A percentile compares a stretch with the other conserved stretches of the same genome.
These are phyloP conservation scores for Nasonovia ribisnigri DNA, from an alignment of 2,888 invertebrate species.

Conservation along the genomic window DNA sequence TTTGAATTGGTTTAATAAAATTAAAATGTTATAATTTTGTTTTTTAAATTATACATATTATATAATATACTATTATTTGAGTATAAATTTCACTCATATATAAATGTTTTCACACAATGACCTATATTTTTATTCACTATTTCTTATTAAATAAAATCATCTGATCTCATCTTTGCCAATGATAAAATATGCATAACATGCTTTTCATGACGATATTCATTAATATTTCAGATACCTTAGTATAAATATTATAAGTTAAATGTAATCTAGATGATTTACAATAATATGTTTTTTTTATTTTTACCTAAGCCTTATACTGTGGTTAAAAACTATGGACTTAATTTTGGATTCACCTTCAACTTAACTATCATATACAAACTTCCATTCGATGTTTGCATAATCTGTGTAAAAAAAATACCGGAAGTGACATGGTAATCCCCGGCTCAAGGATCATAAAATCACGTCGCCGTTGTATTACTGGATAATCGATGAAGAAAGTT, in stretches of 20 bases:
- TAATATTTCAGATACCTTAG: background rate
- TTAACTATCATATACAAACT: background rate
- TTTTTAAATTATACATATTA: background rate
- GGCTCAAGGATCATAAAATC: conserved; percentile 29
- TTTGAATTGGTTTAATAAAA: background rate
- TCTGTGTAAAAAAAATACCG: conserved; percentile 18
- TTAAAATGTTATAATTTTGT: background rate
- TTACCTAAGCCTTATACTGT: background rate
- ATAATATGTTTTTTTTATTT: background rate
- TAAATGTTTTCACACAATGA: background rate
- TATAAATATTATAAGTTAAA: background rate
- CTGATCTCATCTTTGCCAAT: background rate
- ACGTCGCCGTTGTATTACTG: background rate
- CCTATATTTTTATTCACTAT: background rate
- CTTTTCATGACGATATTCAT: background rate
- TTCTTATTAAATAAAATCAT: background rate
- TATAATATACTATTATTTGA: background rate
- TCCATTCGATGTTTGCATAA: conserved; percentile 32
- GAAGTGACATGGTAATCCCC: conserved; percentile 36
- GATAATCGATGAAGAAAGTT: conserved; percentile 49
- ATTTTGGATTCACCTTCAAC: background rate
- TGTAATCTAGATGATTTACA: background rate
- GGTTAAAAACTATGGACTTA: background rate
- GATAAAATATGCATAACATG: background rate
- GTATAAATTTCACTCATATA: background rate